Evolutionary conservation across 2,113 vertebrate genomes (phyloP).

Genomic region (Erinaceus europaeus): DNA sequence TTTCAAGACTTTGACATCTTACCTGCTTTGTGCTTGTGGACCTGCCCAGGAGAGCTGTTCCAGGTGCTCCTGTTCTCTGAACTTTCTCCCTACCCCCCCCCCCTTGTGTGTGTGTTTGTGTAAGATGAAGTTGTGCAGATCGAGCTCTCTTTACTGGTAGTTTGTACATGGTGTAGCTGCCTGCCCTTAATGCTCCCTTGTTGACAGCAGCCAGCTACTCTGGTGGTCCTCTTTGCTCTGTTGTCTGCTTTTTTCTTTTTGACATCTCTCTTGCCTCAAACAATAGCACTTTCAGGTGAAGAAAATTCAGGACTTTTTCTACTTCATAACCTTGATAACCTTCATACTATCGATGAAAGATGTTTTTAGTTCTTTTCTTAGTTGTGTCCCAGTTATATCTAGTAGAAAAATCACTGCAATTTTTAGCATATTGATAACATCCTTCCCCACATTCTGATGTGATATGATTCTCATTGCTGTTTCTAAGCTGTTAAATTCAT

Average conservation of each 20-base stretch:
- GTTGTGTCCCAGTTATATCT: background rate
- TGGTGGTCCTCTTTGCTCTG: background rate
- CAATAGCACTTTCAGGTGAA: background rate
- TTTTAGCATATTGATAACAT: background rate
- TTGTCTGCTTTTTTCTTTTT: fast-evolving
- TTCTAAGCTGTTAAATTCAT: background rate
- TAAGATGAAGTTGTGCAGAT: background rate
- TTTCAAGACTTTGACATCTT: background rate
- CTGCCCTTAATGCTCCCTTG: background rate
- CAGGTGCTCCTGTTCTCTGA: background rate
- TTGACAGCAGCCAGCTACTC: background rate
- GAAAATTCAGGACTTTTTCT: background rate
- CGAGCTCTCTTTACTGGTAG: background rate
- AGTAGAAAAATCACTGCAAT: background rate
- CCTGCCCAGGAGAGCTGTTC: background rate
- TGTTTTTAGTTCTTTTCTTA: background rate
- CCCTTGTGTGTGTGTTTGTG: fast-evolving
- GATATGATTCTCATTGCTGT: background rate
- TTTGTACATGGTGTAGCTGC: background rate
- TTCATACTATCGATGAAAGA: background rate
- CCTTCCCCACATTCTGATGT: background rate
- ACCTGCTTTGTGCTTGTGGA: background rate
- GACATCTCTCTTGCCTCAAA: fast-evolving
- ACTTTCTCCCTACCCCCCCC: background rate
- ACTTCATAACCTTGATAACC: background rate